These are phyloP conservation scores for Scaptomyza flava DNA, from an alignment of 2,888 invertebrate species.

Conservation along the genomic window DNA sequence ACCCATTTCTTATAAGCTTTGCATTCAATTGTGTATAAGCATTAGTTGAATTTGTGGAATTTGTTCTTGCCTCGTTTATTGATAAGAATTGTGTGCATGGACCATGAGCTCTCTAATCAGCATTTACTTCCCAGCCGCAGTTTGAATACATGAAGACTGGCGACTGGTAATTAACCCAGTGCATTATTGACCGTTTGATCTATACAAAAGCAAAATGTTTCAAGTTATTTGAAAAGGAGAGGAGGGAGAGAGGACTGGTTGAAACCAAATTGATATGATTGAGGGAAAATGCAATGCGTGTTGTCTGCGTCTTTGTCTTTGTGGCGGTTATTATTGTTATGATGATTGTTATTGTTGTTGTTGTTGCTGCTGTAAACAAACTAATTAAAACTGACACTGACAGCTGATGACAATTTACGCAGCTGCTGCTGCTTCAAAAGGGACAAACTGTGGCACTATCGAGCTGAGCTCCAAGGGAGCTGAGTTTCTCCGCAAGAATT, in stretches of 20 bases:
- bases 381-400: constrained; percentile 81
- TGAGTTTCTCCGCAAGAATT: constrained; percentile 68
- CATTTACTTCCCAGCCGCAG: constrained; percentile 10
- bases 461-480: constrained; percentile 53
- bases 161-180: constrained; percentile 76
- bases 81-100: constrained; percentile 51
- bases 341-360: constrained; percentile 32
- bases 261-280: constrained; percentile 73
- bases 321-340: constrained; percentile 34
- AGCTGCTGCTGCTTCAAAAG: constrained; percentile 54
- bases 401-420: constrained; percentile 81
- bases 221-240: constrained; percentile 50
- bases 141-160: constrained; percentile 52
- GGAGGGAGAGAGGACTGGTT: constrained; percentile 17
- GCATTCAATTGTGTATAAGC: background rate
- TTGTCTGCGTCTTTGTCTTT: constrained; percentile 40
- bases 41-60: constrained; percentile 14
- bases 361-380: constrained; percentile 76
- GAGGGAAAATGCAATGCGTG: constrained; percentile 51
- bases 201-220: constrained; percentile 40
- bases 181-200: constrained; percentile 69
- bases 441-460: constrained; percentile 31
- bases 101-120: constrained; percentile 50
- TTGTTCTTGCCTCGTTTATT: constrained; percentile 12
- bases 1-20: background rate